Evolutionary conservation across 2,888 invertebrate genomes (phyloP), one percentile per base, ranked within the genome.

Genomic region (Deilephila elpenor): DNA sequence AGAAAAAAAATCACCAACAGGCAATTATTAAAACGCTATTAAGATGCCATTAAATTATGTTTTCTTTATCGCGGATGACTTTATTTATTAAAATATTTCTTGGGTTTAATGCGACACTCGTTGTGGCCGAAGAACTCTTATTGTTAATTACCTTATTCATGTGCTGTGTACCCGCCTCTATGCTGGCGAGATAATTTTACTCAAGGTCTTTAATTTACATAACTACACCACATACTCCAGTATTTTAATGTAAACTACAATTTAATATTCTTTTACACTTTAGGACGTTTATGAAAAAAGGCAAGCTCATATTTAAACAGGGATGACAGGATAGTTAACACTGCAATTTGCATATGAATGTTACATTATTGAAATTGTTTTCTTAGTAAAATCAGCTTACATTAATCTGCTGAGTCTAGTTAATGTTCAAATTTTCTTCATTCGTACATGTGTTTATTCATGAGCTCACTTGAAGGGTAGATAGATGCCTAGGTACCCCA

Each of bases 51-150:
- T 59, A 75, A 7, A 53, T 14, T 37, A 71, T 32, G 70, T 5
- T 61, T 20, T n/a, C 32, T 59, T 71, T 71, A 71, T 71, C 56
- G 71, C n/a, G 20, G 25, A 71, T 34, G 71, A 34, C 56, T 56
- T 71, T 59, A 56, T 70, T 70, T 70, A 61, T n/a, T 5, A n/a
- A 70, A 53, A 56, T 61, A 61, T 32, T 61, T 86, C 82, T 84
- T 79, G 78, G 76, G 78, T 81, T 81, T 87, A 86, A 88, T 87
- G 83, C 74, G 80, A 80, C 80, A 79, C 82, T 87, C 44, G n/a
- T n/a, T n/a, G 51, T 44, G 64, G 44, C 44, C 64, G 44, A 64
- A 78, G 81, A 86, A 80, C 79, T 83, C 84, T 88, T 84, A 44
- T 44, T 44, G 44, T 44, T 44, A 84, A 86, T 88, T 86, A 84